Evolutionary conservation across 2,797 vertebrate genomes (phyloP), one percentile per base, ranked within the genome.

Genomic region (Alosa sapidissima): DNA sequence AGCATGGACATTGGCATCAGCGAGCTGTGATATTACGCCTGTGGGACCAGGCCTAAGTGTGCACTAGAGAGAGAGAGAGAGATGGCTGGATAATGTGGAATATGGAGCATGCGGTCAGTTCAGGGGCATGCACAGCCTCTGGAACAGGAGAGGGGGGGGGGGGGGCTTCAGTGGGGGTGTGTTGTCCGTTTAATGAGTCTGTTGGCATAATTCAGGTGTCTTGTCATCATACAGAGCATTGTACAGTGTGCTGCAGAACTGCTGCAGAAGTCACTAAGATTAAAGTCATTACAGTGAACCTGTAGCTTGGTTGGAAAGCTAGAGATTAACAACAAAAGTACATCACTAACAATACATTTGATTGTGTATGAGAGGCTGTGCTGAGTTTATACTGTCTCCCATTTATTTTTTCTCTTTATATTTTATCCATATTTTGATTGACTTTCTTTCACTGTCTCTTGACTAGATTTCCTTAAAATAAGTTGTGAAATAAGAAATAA

Each of bases 1-100:
- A 41, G 51, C 51, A 55, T 81, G 55, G 58, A 41, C 24, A 5
- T n/a, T 81, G 62, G 72, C 82, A 65, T 85, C 75, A 81, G 45
- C 58, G 82, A 85, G 9, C 62, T 87, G 87, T 86, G 83, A 86
- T 85, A 82, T 87, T 87, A 21, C 48, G 82, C 87, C 83, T 84
- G 41, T 28, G 82, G 84, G 84, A 19, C 81, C 54, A 55, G 16
- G 16, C 82, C 36, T 81, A 28, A 28, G 19, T 45, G 72, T 78
- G 82, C 8, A 52, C 51, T 13, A 62, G 60, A 55, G 58, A 24
- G 58, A 62, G 58, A 62, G 19, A 62, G 58, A 62, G 58, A 16
- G 68, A 75, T 75, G 36, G 41, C 36, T 41, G 68, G 36, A 75
- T 75, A 75, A 45, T 75, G 13, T 75, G 36, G 68, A 75, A 75